Evolutionary conservation across 2,113 vertebrate genomes (phyloP), one percentile per base, ranked within the genome.

Genomic region (Myocastor coypus): DNA sequence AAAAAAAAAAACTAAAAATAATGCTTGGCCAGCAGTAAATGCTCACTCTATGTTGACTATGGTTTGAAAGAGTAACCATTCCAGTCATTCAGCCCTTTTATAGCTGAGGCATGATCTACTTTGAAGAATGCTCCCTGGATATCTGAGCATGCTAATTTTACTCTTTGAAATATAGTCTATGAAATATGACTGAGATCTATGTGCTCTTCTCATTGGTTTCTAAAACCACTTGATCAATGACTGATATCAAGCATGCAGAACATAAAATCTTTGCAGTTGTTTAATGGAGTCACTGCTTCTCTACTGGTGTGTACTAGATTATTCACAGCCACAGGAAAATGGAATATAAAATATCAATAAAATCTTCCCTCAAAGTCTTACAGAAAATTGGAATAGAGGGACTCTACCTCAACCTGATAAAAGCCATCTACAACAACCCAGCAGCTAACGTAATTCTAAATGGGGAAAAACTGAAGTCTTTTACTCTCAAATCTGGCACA

Each of bases 141-240:
- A 37, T 64, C 32, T 83, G 88, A 90, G 89, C 26, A 42, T 69
- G 34, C 17, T 96, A 94, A 30, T 57, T 95, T 95, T 46, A 87
- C 55, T 95, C 83, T 93, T 91, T 83, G 50, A 83, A 82, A 95
- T 26, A 7, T 87, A n/a, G 50, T 82, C 30, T 34, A 64, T 64
- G 37, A 94, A 94, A 87, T 19, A 75, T 59, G 92, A 61, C 95
- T 68, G 83, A 94, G 95, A 91, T 69, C 22, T 83, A 69, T 91
- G 57, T 73, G 42, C 28, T 87, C 55, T 87, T 83, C 34, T 57
- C 81, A 64, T 69, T 92, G 59, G 81, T 57, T 96, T 95, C 59
- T 89, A 92, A 4, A 97, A 94, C 22, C 17, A 20, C 66, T 96
- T 94, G 80, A 95, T 97, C 81, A 89, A 78, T 94, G 83, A 73